Conservation (phyloP, 2,113 vertebrate genomes). For the Neodontobutis hainanensis region DNA sequence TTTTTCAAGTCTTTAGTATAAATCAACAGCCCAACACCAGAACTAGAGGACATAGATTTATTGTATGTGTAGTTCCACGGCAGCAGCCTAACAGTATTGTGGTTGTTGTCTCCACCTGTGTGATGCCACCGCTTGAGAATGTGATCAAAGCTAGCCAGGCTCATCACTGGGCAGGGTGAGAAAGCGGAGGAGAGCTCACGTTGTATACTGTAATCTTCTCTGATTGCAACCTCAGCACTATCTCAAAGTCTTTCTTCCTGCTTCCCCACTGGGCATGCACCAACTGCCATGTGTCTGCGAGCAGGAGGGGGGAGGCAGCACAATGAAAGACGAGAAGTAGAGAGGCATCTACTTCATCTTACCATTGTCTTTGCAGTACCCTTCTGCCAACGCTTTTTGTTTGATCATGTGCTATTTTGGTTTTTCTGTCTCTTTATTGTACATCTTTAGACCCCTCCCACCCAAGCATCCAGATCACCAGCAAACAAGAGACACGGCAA, state of each 20-base stretch:
- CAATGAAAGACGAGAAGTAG: constrained; percentile 10
- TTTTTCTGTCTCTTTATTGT: constrained; percentile 25
- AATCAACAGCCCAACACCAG: too few species aligned
- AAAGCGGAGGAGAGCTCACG: constrained; percentile 84
- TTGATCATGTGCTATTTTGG: constrained; percentile 41
- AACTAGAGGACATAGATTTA: neutral
- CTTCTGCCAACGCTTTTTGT: constrained; percentile 49
- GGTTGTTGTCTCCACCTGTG: constrained; percentile 81
- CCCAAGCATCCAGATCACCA: constrained; percentile 33
- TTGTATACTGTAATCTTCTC: constrained; percentile 81
- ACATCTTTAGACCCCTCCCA: neutral
- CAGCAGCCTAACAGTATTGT: neutral
- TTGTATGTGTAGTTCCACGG: constrained; percentile 13
- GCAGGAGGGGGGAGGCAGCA: constrained; percentile 14
- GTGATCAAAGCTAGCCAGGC: constrained; percentile 83
- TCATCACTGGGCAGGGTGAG: constrained; percentile 66
- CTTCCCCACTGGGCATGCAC: constrained; percentile 67
- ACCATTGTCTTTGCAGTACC: constrained; percentile 13
- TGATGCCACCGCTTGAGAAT: constrained; percentile 73
- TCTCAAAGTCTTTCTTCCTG: constrained; percentile 63
- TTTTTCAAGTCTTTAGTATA: too few species aligned
- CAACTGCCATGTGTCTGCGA: constrained; percentile 72
- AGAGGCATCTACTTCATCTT: constrained; percentile 4
- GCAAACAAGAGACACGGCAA: constrained; percentile 13
- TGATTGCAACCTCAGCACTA: constrained; percentile 87